Evolutionary conservation across 1,140 invertebrate species (phyloP).

Genomic region (Musca vetustissima): DNA sequence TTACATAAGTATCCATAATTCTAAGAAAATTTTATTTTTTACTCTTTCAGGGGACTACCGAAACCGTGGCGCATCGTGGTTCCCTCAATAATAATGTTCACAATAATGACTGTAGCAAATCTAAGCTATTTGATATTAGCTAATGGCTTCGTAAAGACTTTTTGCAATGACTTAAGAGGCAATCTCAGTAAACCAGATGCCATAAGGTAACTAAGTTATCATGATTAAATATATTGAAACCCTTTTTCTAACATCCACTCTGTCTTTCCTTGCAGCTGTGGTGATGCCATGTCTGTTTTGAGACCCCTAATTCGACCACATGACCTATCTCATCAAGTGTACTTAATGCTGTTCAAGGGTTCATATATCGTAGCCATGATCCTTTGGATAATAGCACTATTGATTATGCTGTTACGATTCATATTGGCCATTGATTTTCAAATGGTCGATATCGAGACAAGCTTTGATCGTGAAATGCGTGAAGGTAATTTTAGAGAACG

Average conservation of each 20-base stretch:
- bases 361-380: constrained; percentile 44
- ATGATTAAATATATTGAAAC: background rate
- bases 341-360: constrained; percentile 42
- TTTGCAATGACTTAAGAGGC: constrained; percentile 39
- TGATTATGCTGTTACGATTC: constrained; percentile 47
- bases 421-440: constrained; percentile 51
- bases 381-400: constrained; percentile 42
- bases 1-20: too few relatives aligned
- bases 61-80: constrained; percentile 53
- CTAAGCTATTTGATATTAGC: constrained; percentile 43
- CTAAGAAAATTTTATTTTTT: too few relatives aligned
- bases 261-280: constrained; percentile 33
- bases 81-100: constrained; percentile 48
- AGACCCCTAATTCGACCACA: constrained; percentile 43
- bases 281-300: constrained; percentile 43
- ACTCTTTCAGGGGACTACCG: constrained; percentile 42
- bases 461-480: constrained; percentile 35
- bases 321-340: constrained; percentile 37
- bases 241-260: background rate
- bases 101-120: constrained; percentile 43
- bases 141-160: constrained; percentile 37
- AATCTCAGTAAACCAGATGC: constrained; percentile 38
- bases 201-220: constrained; percentile 32
- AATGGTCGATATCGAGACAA: constrained; percentile 46
- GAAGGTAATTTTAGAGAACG: background rate